A percentile compares a stretch with the other conserved stretches of the same genome.
Conservation (phyloP, 2,797 vertebrate species). For the Peromyscus eremicus region DNA sequence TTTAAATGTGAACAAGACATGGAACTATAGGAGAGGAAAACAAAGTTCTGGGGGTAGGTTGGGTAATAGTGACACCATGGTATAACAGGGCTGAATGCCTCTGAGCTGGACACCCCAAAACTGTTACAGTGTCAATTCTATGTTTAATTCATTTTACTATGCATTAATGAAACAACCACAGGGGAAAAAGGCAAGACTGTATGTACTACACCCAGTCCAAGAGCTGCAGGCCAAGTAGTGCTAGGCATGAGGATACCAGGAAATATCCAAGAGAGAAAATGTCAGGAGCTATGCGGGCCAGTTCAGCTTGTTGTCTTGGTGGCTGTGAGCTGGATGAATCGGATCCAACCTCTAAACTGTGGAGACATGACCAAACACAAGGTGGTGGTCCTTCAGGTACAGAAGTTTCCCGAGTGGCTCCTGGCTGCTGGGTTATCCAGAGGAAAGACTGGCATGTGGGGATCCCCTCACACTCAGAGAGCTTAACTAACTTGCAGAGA, state of each 20-base stretch:
- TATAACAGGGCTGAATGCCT: no score
- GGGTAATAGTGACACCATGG: rapidly evolving
- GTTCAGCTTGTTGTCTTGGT: not conserved
- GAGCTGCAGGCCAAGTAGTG: not conserved
- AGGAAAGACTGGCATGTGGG: not conserved
- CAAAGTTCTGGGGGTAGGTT: rapidly evolving
- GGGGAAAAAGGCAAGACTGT: not conserved
- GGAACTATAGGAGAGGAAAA: not conserved
- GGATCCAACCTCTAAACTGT: not conserved
- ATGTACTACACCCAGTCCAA: no score
- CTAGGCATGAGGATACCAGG: not conserved
- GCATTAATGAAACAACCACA: not conserved
- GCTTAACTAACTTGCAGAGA: not conserved
- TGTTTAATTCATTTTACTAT: not conserved
- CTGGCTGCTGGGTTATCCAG: not conserved
- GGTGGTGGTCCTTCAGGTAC: no score
- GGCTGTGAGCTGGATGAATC: not conserved
- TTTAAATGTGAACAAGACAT: not conserved
- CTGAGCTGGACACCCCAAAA: not conserved
- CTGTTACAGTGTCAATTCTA: no score
- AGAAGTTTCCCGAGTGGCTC: not conserved
- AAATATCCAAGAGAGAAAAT: not conserved
- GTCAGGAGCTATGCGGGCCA: not conserved
- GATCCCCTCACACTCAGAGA: not conserved
- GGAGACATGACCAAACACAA: not conserved